phyloP scores from a whole-genome alignment of 2,797 vertebrate genomes.

The Pelochelys cantorii region DNA sequence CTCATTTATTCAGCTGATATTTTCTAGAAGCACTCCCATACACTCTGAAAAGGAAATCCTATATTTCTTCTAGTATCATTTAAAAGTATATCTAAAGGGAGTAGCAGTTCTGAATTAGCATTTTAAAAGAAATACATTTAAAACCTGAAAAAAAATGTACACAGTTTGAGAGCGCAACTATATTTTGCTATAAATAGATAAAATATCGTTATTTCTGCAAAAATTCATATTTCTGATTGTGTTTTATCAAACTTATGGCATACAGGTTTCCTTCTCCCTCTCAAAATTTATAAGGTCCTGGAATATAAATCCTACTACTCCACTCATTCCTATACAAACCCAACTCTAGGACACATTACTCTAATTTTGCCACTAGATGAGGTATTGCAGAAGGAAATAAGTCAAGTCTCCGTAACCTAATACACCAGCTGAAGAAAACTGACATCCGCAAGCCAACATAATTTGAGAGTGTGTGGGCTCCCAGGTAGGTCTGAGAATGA shows the following conservation, averaged over 20 bases:
- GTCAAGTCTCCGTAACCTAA: background rate
- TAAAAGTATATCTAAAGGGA: background rate
- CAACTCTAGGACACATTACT: conserved; percentile 20
- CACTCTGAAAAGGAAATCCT: background rate
- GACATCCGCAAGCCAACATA: no score
- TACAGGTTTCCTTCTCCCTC: background rate
- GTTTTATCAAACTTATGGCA: background rate
- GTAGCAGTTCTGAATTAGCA: background rate
- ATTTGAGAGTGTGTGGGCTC: no score
- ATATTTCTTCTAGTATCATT: background rate
- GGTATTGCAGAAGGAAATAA: conserved; percentile 26
- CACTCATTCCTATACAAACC: background rate
- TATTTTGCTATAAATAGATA: background rate
- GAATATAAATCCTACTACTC: conserved; percentile 22
- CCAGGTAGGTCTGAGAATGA: no score
- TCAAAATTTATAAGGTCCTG: conserved; percentile 42
- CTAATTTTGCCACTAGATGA: conserved; percentile 62
- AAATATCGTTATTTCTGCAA: background rate
- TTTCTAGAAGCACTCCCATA: background rate
- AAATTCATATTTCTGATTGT: background rate
- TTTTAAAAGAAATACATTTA: background rate
- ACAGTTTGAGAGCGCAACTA: background rate
- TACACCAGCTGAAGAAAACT: background rate
- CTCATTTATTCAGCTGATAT: background rate
- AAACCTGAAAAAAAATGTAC: background rate